Conservation (phyloP, 2,888 invertebrate genomes). For the Cryptocephalus primarius region DNA sequence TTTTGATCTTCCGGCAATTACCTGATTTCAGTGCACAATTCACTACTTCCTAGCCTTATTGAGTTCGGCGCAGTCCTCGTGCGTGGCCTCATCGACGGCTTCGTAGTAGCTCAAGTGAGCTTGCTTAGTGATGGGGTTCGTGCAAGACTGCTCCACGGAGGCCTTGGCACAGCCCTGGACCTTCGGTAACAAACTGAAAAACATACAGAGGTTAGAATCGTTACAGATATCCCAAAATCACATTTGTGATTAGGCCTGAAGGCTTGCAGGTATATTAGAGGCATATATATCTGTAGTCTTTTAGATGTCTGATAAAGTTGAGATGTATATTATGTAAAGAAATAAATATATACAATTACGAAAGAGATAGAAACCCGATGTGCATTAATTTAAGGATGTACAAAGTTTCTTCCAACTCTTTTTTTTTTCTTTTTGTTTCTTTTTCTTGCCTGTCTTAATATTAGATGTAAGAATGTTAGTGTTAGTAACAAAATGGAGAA, state of each 20-base stretch:
- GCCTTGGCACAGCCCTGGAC: conserved; percentile 6
- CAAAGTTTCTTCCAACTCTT: no score
- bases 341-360: no score
- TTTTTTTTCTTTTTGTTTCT: no score
- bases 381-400: no score
- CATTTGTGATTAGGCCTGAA: background rate
- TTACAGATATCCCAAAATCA: background rate
- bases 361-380: no score
- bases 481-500: no score
- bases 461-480: no score
- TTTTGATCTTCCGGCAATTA: no score
- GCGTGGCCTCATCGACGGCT: conserved; percentile 4
- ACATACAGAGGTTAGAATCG: background rate
- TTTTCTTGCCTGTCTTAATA: no score
- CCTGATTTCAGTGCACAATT: no score
- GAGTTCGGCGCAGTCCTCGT: conserved; percentile 7
- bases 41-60: conserved; percentile 1
- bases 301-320: no score
- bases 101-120: conserved; percentile 7
- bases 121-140: conserved; percentile 9
- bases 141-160: conserved; percentile 7
- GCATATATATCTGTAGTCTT: background rate
- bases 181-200: conserved; percentile 8
- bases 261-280: background rate
- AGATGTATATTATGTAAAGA: no score